phyloP scores from a whole-genome alignment of 2,888 invertebrate genomes.

The Phalera bucephala region DNA sequence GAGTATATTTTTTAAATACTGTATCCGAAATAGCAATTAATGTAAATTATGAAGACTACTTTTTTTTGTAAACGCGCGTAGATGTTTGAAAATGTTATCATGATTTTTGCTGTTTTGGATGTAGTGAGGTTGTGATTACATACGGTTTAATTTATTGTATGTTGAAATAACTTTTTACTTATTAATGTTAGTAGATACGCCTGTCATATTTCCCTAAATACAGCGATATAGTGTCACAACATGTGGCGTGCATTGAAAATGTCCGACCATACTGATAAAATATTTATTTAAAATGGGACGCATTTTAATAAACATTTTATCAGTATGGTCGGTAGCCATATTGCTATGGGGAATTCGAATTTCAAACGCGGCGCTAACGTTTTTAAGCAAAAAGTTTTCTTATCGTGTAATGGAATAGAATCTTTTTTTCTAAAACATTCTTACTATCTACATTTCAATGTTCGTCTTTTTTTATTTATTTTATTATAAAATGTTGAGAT shows the following conservation, averaged over 20 bases:
- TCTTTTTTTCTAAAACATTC: constrained; percentile 23
- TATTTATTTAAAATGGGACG: no score
- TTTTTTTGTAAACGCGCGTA: constrained; percentile 15
- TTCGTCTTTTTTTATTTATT: constrained; percentile 26
- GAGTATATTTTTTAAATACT: constrained; percentile 26
- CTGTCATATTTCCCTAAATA: not conserved
- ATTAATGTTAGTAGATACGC: constrained; percentile 19
- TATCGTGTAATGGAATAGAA: constrained; percentile 33
- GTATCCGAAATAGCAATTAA: constrained; percentile 37
- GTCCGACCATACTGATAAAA: no score
- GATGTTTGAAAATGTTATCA: no score
- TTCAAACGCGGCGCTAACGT: constrained; percentile 13
- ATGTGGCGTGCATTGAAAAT: not conserved
- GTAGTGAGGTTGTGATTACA: constrained; percentile 49
- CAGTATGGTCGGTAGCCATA: no score
- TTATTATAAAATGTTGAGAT: constrained; percentile 30
- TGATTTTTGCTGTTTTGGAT: constrained; percentile 41
- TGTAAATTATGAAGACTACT: constrained; percentile 23
- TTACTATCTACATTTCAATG: constrained; percentile 29
- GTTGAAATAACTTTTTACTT: constrained; percentile 25
- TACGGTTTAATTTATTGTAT: constrained; percentile 42
- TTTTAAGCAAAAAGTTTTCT: constrained; percentile 15
- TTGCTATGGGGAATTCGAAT: no score
- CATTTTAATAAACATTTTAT: no score
- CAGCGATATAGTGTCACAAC: not conserved